Evolutionary conservation across 2,888 invertebrate genomes (phyloP), one percentile per base, ranked within the genome.

Genomic region (Drosophila suboccidentalis): DNA sequence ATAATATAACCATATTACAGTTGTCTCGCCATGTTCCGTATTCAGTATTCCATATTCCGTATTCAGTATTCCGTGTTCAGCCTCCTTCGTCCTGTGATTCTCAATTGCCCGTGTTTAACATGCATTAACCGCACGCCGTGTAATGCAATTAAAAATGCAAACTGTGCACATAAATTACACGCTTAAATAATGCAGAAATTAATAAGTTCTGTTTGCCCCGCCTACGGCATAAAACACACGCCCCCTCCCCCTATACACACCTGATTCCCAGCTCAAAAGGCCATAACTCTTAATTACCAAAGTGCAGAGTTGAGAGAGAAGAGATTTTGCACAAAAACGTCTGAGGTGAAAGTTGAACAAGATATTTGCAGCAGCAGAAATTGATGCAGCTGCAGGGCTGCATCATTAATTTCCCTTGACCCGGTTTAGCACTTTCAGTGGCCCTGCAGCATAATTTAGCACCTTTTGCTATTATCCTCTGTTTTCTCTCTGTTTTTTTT

Each of bases 131-230:
- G 57, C 73, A 74, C 72, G 67, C 75, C 72, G 69, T 87, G 87
- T 87, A 84, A 85, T 84, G 84, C 78, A 87, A 85, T 85, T 85
- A 87, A 87, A 87, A 84, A 87, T 73, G 84, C 81, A 81, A 80
- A 76, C 81, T 78, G 81, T 80, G 79, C 82, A 82, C 88, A 86
- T 86, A 86, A 86, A 86, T 86, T 87, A 77, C 79, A 75, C 77
- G 87, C 83, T 81, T 86, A 79, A 86, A 86, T 86, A 87, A 86
- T 86, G 88, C 83, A 85, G 66, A 85, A 86, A 86, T 86, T 88
- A 88, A 86, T 87, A 88, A 88, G 79, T 87, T 85, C 81, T 61
- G 73, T 75, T 77, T 71, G 65, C 51, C 49, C 59, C 55, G 47
- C 53, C 73, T 67, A 54, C 62, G 41, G 57, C 57, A 55, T 15